Percentiles rank a stretch among this genome's conserved stretches.
phyloP scores from a whole-genome alignment of 2,113 vertebrate genomes.

The Microcebus tavaratra region DNA sequence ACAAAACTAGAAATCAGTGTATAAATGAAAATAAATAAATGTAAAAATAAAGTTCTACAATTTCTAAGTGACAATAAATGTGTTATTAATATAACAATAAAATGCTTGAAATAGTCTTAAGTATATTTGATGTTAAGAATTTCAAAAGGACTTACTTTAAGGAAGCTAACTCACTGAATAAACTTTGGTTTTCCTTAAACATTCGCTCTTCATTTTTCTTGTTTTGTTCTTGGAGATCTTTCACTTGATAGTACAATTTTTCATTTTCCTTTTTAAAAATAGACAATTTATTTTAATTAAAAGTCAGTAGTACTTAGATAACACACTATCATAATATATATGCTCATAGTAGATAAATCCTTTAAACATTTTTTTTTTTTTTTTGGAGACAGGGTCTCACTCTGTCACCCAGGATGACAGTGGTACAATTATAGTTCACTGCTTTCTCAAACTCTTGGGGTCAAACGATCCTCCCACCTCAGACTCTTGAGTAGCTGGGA shows the following conservation, averaged over 20 bases:
- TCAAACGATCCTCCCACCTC: too few species aligned
- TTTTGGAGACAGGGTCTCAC: not conserved
- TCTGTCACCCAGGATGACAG: too few species aligned
- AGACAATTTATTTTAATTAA: slow-evolving; percentile 45
- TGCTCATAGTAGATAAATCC: not conserved
- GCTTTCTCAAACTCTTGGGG: too few species aligned
- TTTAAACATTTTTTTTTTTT: not conserved
- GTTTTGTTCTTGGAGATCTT: slow-evolving; percentile 89
- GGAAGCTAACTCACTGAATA: slow-evolving; percentile 87
- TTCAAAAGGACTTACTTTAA: slow-evolving; percentile 86
- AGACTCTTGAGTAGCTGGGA: too few species aligned
- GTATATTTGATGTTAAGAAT: slow-evolving; percentile 17
- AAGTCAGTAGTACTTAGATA: not conserved
- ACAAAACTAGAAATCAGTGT: not conserved
- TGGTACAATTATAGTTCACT: too few species aligned
- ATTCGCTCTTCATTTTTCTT: slow-evolving; percentile 93
- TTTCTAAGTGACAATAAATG: slow-evolving; percentile 35
- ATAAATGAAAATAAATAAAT: not conserved
- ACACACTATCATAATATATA: not conserved
- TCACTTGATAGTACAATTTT: slow-evolving; percentile 92
- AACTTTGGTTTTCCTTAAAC: slow-evolving; percentile 93
- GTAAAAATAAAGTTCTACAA: not conserved
- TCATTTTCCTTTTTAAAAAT: slow-evolving; percentile 92
- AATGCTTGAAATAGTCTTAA: not conserved
- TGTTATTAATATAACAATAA: slow-evolving; percentile 4